Evolutionary conservation across 2,113 vertebrate species (phyloP), one percentile per base, ranked within the genome.

Genomic region (Neotragus pygmaeus): DNA sequence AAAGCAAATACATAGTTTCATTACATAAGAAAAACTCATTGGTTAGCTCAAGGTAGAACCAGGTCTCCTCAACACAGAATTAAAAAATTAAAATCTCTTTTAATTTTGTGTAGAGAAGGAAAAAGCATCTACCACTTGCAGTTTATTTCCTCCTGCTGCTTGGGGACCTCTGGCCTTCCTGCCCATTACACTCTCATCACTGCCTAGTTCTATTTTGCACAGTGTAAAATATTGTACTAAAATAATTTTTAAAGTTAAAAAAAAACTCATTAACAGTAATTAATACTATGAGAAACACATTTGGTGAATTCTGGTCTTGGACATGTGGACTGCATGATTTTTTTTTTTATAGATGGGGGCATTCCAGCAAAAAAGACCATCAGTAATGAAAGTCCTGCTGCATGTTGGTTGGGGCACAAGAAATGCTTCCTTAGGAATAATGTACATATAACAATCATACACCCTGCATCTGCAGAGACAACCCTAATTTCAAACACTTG

Each of bases 341-440:
- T 3, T 17, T 8, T 39, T 88, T 28, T 19, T 0, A 36, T 7
- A 2, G 25, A 49, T 1, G 1, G 36, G 10, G 21, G 9, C 17
- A 4, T 81, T 14, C 28, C 14, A 2, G 2, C 2, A 28, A 9
- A 36, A 82, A 2, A 10, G 13, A 5, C 15, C 6, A 5, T 10
- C 15, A 17, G 78, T 36, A 16, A 77, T 23, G 45, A 36, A 1
- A 10, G 36, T 12, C 36, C 27, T 1, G 5, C 17, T 19, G n/a
- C 9, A 45, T 3, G 17, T 36, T 39, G 66, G 66, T 70, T 70
- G 66, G 47, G 16, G 14, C 30, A 25, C 5, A 11, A 11, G 36
- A 82, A 25, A 0, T 3, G 45, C 10, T 7, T 62, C 53, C 7
- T n/a, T 4, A 43, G 23, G 21, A 55, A 3, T 25, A n/a, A 36